Base-by-base conservation (phyloP, 1,140 invertebrate genomes). In the Zaprionus tsacasi region DNA sequence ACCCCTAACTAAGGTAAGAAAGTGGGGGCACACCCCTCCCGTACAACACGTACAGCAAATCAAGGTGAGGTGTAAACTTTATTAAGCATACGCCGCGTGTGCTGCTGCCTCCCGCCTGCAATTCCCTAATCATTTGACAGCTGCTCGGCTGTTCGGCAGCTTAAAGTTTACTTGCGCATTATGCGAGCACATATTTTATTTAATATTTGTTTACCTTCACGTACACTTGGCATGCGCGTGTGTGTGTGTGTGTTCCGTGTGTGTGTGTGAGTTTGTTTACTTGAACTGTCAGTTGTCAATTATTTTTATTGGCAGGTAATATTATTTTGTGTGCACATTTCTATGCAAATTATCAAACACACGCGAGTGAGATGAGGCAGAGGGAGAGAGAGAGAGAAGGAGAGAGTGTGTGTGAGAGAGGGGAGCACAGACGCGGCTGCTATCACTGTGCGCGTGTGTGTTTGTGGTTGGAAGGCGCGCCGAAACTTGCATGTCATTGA, bases 281-380 rank as follows among this genome's bases (percentile, higher is more conserved):
- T 75, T 87, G 80, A 78, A 81, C 80, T 88, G 83, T 88, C 83
- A 88, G 80, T 83, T 87, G 83, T 87, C 83, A 88, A 87, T 88
- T 87, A 87, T 87, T 87, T 87, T 87, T 87, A 87, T 87, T 87
- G 83, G 83, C 83, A 87, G 83, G 83, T 88, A 87, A 88, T 70
- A 75, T 75, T 87, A 87, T 87, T 88, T 82, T 88, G 80, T 83
- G 80, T 83, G 82, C 83, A 78, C 73, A 78, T 83, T 78, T 88
- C 70, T 83, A 87, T 87, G 83, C 80, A 87, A 87, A 87, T 87
- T 87, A 85, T 80, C 77, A 82, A 60, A 81, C 82, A 69, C 72
- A 87, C 82, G 79, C 63, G 15, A 70, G 15, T 11, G 17, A 55
- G 35, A 27, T 13, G 43, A n/a, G 50, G 13, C 11, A 27, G 17